A percentile compares a stretch with the other conserved stretches of the same genome.
Evolutionary conservation across 1,140 invertebrate genomes (phyloP).

Genomic region (Leptinotarsa texana): DNA sequence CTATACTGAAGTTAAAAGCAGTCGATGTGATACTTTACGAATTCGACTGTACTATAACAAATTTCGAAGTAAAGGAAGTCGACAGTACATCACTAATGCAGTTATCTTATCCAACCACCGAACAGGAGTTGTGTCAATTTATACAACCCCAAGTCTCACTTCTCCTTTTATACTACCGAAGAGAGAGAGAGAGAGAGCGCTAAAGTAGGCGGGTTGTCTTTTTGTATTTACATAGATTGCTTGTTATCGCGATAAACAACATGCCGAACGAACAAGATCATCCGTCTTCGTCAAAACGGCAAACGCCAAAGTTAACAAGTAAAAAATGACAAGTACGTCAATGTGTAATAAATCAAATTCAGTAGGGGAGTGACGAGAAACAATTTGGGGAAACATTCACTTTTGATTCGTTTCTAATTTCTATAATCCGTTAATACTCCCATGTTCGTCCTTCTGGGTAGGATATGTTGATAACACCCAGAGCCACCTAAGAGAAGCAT

Average conservation of each 20-base stretch:
- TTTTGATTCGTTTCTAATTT: no score
- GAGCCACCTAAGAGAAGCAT: no score
- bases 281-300: background rate
- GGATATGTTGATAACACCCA: no score
- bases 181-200: background rate
- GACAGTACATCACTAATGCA: background rate
- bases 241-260: background rate
- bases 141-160: background rate
- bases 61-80: background rate
- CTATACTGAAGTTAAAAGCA: no score
- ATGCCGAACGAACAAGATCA: background rate
- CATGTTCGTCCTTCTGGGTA: no score
- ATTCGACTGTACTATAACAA: background rate
- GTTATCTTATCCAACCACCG: background rate
- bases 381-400: no score
- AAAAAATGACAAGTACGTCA: background rate
- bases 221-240: slow-evolving; percentile 2
- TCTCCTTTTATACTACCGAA: background rate
- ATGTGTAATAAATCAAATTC: background rate
- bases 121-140: slow-evolving; percentile 5
- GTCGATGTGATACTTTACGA: no score
- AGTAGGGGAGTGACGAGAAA: no score
- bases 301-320: background rate
- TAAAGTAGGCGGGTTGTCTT: background rate
- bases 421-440: no score